These are phyloP conservation scores for Channa maculata DNA, from an alignment of 2,113 vertebrate species.

Conservation along the genomic window DNA sequence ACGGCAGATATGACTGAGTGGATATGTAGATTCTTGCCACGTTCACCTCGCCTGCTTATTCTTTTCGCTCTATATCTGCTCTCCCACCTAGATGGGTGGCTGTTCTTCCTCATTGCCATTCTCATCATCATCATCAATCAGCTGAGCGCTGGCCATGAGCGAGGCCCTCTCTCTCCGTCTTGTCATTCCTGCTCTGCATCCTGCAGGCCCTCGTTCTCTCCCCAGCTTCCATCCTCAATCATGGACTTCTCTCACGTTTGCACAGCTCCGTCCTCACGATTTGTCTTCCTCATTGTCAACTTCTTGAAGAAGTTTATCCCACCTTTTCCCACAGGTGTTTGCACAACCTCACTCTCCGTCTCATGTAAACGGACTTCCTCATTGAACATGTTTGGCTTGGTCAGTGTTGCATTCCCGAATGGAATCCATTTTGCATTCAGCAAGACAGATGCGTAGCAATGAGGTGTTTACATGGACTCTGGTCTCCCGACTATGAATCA, in stretches of 20 bases:
- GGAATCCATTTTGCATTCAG: conserved; percentile 64
- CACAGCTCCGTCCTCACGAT: conserved; percentile 56
- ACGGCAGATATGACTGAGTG: conserved; percentile 60
- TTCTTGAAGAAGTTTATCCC: conserved; percentile 46
- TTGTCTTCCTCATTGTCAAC: conserved; percentile 70
- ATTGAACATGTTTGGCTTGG: conserved; percentile 68
- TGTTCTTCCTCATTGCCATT: conserved; percentile 77
- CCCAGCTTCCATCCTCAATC: conserved; percentile 62
- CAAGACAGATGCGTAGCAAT: conserved; percentile 50
- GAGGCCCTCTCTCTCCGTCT: conserved; percentile 65
- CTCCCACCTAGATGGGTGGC: conserved; percentile 42
- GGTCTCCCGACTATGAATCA: conserved; percentile 61
- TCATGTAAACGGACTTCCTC: conserved; percentile 72
- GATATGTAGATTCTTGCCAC: conserved; percentile 35
- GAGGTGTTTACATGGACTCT: conserved; percentile 66
- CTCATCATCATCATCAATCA: conserved; percentile 82
- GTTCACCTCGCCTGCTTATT: conserved; percentile 26
- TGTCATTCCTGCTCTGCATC: conserved; percentile 69
- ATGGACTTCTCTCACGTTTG: conserved; percentile 69
- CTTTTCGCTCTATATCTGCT: conserved; percentile 15
- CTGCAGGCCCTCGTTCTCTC: conserved; percentile 56
- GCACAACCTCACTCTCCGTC: conserved; percentile 9
- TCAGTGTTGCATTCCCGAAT: conserved; percentile 61
- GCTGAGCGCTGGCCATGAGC: conserved; percentile 68
- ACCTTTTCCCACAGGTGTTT: neutral